Percentiles rank a stretch among this genome's conserved stretches.
phyloP scores from a whole-genome alignment of 92 coral and sea anemone species.

The Parazoanthus darwini region DNA sequence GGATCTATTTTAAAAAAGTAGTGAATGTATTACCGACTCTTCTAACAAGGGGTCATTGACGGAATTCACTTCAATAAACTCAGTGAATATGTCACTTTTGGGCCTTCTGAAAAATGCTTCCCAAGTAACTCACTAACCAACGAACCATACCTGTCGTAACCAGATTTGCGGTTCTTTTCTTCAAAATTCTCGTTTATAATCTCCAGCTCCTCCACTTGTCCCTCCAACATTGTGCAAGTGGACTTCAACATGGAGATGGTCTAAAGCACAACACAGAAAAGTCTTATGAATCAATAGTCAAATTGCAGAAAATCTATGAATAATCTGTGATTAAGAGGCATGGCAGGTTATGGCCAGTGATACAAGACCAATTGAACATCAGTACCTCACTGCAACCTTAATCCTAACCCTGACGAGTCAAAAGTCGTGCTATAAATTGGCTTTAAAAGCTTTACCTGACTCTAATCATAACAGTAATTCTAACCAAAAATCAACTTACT shows the following conservation, averaged over 20 bases:
- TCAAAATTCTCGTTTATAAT: slow-evolving; percentile 86
- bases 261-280: slow-evolving; percentile 43
- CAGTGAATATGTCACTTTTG: neutral
- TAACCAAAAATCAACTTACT: no score
- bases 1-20: no score
- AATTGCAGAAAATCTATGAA: neutral
- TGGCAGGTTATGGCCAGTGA: no score
- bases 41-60: no score
- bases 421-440: no score
- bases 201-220: slow-evolving; percentile 94
- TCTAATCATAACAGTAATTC: neutral
- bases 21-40: no score
- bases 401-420: no score
- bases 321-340: no score
- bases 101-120: neutral
- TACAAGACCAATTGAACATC: no score
- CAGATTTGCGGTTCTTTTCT: slow-evolving; percentile 79
- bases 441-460: no score
- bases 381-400: no score
- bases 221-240: slow-evolving; percentile 97
- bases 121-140: neutral
- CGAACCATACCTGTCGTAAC: slow-evolving; percentile 67
- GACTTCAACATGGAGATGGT: slow-evolving; percentile 91
- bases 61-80: no score
- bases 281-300: neutral